Base-by-base conservation (phyloP, 2,888 invertebrate species). In the Ephialtes manifestator region DNA sequence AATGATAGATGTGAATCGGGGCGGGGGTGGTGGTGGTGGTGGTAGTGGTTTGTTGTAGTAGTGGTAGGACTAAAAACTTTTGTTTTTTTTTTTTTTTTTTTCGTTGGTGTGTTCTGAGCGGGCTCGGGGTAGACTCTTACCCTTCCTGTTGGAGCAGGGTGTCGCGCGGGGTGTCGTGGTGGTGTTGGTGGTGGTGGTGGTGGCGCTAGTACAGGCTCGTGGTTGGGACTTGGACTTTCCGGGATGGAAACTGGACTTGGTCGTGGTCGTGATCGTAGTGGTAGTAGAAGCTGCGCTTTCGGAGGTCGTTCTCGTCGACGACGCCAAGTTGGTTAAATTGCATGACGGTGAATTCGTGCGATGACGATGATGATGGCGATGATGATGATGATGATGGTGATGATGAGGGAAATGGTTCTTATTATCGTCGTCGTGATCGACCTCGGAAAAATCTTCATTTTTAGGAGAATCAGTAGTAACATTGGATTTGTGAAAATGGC, bases 81-180 rank as follows among this genome's bases (percentile, higher is more conserved):
- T n/a, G n/a, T n/a, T n/a, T n/a, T n/a, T n/a, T n/a, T n/a, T n/a
- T 63, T 31, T 43, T 78, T 77, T 31, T 70, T 18, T 46, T 65
- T 72, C 67, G 70, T 86, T 81, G 76, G 70, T 86, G 77, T 83
- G 75, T 90, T 81, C 90, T 86, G 91, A 92, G 89, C 90, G 92
- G 94, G 91, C 90, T 85, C 90, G 93, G 92, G 94, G 93, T 93
- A 93, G 94, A 94, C 93, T 94, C 94, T 94, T 94, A 94, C 94
- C 94, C 94, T 94, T 94, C 94, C 93, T 94, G 93, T 90, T 93
- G 94, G 94, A 94, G 94, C 94, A 93, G 94, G 94, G 94, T 94
- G 94, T 94, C 93, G 93, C 93, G 94, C 94, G 94, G 94, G 93
- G 94, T 94, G 93, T 94, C 94, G 94, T 94, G 94, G 94, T 94